Base-by-base conservation (phyloP, 2,797 vertebrate genomes). In the Thunnus albacares region DNA sequence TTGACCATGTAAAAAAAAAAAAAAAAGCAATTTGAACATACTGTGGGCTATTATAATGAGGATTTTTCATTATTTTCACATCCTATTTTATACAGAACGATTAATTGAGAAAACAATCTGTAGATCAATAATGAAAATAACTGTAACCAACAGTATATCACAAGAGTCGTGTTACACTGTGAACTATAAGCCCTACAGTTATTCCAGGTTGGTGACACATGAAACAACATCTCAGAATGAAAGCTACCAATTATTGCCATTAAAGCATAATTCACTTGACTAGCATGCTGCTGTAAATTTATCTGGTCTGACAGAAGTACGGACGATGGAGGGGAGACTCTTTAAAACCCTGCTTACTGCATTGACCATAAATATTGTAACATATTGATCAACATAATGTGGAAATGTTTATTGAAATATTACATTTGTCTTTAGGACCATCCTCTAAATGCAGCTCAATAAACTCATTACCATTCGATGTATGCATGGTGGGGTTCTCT, bases 381-480 rank as follows among this genome's bases (percentile, higher is more conserved):
- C 22, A 33, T 9, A 62, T 45, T 64, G 49, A 75, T 55, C 15
- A 20, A 5, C 5, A 69, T 56, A 47, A 67, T 20, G 55, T 55
- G 13, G 41, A 43, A 47, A 56, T 4, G 22, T 14, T 14, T 43
- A 20, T 17, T 9, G 41, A 4, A 60, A 60, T 45, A 57, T 53
- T 57, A 59, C 26, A 70, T 45, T 59, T 28, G 28, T 80, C 33
- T 71, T 38, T 45, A 75, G 76, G 28, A 45, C 4, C 72, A 45
- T 10, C 28, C 1, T 18, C 17, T 53, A 28, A 49, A 74, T 59
- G 26, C 20, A 51, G 70, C 75, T 84, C 62, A 63, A 81, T 56
- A 63, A 53, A 67, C 15, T 14, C 41, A 60, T 67, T n/a, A 57
- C 10, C 53, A 58, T 66, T 59, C 24, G 33, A 56, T 10, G 6